Evolutionary conservation across 2,113 vertebrate genomes (phyloP).

Genomic region (Butastur rufipennis): DNA sequence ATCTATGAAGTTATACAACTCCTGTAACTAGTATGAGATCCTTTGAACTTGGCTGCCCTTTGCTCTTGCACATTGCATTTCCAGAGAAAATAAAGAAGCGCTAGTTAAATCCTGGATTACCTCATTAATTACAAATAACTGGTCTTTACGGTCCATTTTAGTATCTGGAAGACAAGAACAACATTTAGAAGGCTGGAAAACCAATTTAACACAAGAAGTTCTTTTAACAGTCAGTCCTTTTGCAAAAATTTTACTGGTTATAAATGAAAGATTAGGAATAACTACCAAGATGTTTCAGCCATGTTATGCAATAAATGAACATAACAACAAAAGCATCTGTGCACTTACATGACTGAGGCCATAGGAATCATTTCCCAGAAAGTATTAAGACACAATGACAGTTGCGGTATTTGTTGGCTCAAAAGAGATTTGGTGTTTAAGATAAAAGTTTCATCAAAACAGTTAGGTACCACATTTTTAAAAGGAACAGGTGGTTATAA

Average conservation of each 20-base stretch:
- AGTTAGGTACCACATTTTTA: neutral
- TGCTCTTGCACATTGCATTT: neutral
- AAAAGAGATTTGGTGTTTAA: neutral
- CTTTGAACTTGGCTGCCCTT: neutral
- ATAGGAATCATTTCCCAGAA: accelerated
- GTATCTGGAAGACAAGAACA: constrained; percentile 80
- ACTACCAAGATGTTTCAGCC: neutral
- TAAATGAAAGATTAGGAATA: neutral
- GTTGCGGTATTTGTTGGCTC: neutral
- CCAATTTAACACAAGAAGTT: neutral
- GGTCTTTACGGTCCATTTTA: constrained; percentile 99
- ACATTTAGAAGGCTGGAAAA: neutral
- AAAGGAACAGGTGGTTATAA: neutral
- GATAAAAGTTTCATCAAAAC: neutral
- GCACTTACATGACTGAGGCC: neutral
- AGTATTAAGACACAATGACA: neutral
- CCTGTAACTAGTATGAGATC: neutral
- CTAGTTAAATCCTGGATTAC: constrained; percentile 61
- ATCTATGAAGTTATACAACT: neutral
- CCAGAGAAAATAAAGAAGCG: neutral
- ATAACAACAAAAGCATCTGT: neutral
- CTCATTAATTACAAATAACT: constrained; percentile 95
- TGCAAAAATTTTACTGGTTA: neutral
- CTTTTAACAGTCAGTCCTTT: neutral
- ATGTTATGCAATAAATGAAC: neutral